A percentile compares a stretch with the other conserved stretches of the same genome.
phyloP scores from a whole-genome alignment of 2,888 invertebrate species.

The Cabera pusaria region DNA sequence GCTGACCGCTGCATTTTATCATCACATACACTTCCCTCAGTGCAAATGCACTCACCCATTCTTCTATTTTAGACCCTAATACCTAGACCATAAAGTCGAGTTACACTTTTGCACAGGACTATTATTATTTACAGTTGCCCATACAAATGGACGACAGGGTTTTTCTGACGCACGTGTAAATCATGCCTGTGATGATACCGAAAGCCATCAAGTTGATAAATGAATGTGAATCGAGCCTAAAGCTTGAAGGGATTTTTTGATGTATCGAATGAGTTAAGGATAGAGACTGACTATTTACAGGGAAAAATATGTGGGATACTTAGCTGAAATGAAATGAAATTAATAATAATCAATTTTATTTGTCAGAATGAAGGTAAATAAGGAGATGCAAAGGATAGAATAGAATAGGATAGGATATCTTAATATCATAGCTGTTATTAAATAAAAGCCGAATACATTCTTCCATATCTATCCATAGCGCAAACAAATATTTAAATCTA shows the following conservation, averaged over 20 bases:
- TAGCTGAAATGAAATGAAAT: too few species aligned
- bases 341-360: too few species aligned
- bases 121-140: conserved; percentile 15
- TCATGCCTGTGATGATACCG: conserved; percentile 59
- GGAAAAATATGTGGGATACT: too few species aligned
- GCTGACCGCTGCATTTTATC: conserved; percentile 9
- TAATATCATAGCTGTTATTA: too few species aligned
- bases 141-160: conserved; percentile 56
- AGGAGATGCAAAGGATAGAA: too few species aligned
- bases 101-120: background rate
- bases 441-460: too few species aligned
- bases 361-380: too few species aligned
- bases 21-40: background rate
- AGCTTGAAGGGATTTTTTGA: conserved; percentile 29
- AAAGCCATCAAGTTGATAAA: conserved; percentile 69
- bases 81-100: background rate
- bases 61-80: conserved; percentile 1
- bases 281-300: too few species aligned
- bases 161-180: conserved; percentile 65
- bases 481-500: too few species aligned
- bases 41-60: background rate
- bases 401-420: too few species aligned
- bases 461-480: too few species aligned
- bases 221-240: conserved; percentile 58
- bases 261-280: conserved; percentile 10